phyloP scores from a whole-genome alignment of 2,888 invertebrate genomes.

The Hedychridium roseum region DNA sequence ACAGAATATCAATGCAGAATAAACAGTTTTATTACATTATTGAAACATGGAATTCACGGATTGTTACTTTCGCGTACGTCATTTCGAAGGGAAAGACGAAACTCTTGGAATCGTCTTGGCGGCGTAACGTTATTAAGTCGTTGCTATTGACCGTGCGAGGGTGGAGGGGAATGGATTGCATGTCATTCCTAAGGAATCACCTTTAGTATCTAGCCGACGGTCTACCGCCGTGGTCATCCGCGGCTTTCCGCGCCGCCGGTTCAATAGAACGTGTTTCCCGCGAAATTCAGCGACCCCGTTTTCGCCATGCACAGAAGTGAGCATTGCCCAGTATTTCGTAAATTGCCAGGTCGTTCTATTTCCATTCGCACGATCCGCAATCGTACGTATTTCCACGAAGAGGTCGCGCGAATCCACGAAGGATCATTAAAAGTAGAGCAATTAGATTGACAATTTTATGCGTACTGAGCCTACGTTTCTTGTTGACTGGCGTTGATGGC shows the following conservation, averaged over 20 bases:
- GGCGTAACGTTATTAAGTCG: constrained; percentile 16
- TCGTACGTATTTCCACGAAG: no score
- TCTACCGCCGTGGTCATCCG: constrained; percentile 43
- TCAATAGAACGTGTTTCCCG: no score
- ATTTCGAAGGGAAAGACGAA: background rate
- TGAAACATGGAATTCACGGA: background rate
- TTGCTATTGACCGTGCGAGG: constrained; percentile 30
- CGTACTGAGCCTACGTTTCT: no score
- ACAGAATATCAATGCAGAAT: background rate
- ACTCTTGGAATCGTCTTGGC: background rate
- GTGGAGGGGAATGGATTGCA: constrained; percentile 38
- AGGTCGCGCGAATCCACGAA: no score
- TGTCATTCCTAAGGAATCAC: constrained; percentile 59
- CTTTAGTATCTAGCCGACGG: constrained; percentile 50
- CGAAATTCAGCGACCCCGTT: no score
- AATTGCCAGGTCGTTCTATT: no score
- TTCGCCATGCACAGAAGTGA: constrained; percentile 24
- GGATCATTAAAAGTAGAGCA: no score
- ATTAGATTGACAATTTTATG: no score
- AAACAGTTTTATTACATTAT: background rate
- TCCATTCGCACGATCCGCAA: no score
- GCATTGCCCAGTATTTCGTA: no score
- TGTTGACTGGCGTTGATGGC: no score
- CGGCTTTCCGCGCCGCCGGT: constrained; percentile 36
- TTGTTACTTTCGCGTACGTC: no score